Evolutionary conservation across 2,797 vertebrate species (phyloP), one percentile per base, ranked within the genome.

Genomic region (Emys orbicularis): DNA sequence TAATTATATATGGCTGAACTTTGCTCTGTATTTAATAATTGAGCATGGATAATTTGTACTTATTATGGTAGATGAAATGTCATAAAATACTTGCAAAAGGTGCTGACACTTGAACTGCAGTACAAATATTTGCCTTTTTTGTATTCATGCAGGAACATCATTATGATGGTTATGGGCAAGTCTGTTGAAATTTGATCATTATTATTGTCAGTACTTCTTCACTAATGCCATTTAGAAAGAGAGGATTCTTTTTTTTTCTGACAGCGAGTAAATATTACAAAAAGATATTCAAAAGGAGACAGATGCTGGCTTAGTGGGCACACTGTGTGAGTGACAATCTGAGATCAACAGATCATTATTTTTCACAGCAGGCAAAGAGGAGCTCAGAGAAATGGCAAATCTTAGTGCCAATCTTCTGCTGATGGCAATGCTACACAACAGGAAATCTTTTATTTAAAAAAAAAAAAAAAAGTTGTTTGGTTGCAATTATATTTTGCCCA

Each of bases 291-390:
- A 88, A n/a, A 84, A 93, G 82, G 87, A 96, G 96, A 61, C 97
- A 98, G 97, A 90, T 95, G 96, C 88, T 95, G 89, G 2, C 96
- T 96, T 97, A 27, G 65, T 96, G 89, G 94, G 96, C 72, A 86
- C 92, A 90, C 50, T 72, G 93, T 94, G 86, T 97, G 97, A 98
- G 94, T 95, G 96, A 97, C 94, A 98, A 94, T 94, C 91, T 90
- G 94, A 97, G 95, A 97, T 96, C 96, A 97, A 94, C 92, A 97
- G 95, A 97, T 97, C 95, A 94, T 98, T 97, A 96, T 96, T 96
- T 98, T 97, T 98, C 97, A 95, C 91, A 97, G 97, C 97, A 95
- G 97, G 96, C 81, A 88, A 88, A 92, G 85, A 79, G 15, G 81
- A 88, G 44, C 92, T 87, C 74, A 84, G 94, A 96, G 94, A 88